These are phyloP conservation scores for Sylvilagus bachmani DNA, from an alignment of 2,113 vertebrate genomes.

Conservation along the genomic window DNA sequence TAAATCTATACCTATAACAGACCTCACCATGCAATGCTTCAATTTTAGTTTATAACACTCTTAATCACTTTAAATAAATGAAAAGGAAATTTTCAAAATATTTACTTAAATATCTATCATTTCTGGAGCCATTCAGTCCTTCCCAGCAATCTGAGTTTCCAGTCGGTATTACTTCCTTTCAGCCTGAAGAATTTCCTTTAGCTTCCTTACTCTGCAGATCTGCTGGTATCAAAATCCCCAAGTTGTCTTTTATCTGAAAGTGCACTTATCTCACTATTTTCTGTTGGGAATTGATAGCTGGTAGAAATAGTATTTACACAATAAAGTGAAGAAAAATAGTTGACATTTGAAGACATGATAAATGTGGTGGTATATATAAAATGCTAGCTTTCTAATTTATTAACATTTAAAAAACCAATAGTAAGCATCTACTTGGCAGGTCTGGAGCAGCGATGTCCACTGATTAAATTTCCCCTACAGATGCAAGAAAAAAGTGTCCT, in stretches of 20 bases:
- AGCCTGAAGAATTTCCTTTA: conserved; percentile 16
- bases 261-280: not conserved
- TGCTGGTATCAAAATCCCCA: not conserved
- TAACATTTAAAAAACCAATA: not conserved
- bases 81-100: conserved; percentile 53
- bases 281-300: not conserved
- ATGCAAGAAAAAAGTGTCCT: not conserved
- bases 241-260: conserved; percentile 21
- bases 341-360: not conserved
- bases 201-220: not conserved
- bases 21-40: not conserved
- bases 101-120: conserved; percentile 9
- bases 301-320: not conserved
- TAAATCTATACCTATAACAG: not conserved
- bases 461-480: not conserved
- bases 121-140: not conserved
- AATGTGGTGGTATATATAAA: not conserved
- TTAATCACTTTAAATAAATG: not conserved
- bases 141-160: not conserved
- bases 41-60: not conserved
- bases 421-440: not conserved
- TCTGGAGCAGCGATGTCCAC: not conserved
- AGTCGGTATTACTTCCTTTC: not conserved
- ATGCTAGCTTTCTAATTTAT: not conserved
- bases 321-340: not conserved